Evolutionary conservation across 2,797 vertebrate species (phyloP).

Genomic region (Falco novaeseelandiae): DNA sequence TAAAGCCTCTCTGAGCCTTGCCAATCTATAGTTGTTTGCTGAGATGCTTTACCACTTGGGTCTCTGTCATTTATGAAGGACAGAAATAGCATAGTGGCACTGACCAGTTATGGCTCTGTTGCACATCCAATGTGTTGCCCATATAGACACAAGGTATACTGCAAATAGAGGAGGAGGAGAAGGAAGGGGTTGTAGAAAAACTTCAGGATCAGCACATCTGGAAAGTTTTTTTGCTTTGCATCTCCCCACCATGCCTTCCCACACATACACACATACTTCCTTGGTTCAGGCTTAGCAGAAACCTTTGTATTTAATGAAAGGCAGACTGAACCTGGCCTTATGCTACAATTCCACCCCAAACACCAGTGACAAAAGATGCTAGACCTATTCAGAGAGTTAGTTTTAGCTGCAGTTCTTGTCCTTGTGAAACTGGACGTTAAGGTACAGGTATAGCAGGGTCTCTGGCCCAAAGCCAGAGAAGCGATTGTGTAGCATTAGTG

Average conservation of each 20-base stretch:
- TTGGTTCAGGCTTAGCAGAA: background rate
- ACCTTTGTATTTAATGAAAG: background rate
- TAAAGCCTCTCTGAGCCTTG: background rate
- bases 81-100: background rate
- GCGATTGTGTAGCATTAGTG: background rate
- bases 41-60: background rate
- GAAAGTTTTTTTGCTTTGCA: background rate
- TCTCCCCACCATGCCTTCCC: background rate
- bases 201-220: background rate
- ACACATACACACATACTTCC: fast-evolving
- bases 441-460: background rate
- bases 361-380: background rate
- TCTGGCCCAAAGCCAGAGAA: background rate
- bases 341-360: background rate
- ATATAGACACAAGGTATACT: background rate
- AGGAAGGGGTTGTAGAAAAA: background rate
- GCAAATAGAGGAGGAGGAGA: background rate
- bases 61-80: background rate
- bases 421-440: background rate
- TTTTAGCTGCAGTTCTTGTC: background rate
- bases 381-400: background rate
- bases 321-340: background rate
- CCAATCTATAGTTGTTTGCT: background rate
- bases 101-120: background rate
- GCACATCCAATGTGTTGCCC: background rate